phyloP scores from a whole-genome alignment of 2,888 invertebrate genomes.

The Sisyra terminalis region DNA sequence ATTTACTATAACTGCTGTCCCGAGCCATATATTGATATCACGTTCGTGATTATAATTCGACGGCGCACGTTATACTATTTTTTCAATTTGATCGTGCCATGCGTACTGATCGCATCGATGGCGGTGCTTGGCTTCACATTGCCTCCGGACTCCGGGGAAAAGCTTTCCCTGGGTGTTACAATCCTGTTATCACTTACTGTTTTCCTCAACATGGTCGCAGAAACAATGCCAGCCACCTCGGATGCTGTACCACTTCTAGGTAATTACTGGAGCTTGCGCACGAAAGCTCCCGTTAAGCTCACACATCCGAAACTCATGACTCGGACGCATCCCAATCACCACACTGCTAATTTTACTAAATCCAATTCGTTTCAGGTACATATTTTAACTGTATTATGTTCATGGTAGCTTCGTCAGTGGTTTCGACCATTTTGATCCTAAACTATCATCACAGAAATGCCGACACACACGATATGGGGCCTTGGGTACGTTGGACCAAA shows the following conservation, averaged over 20 bases:
- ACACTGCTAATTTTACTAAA: not conserved
- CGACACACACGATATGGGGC: conserved; percentile 93
- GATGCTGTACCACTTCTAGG: conserved; percentile 81
- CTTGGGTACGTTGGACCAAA: conserved; percentile 58
- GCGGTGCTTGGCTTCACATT: conserved; percentile 95
- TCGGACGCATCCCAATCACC: not conserved
- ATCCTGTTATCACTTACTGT: conserved; percentile 95
- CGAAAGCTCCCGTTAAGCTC: not conserved
- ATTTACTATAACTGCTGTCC: conserved; percentile 96
- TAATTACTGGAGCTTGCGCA: conserved; percentile 21
- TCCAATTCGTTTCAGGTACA: conserved; percentile 45
- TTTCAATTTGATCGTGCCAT: conserved; percentile 98
- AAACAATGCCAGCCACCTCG: conserved; percentile 96
- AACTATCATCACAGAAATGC: conserved; percentile 96
- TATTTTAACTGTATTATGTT: conserved; percentile 99
- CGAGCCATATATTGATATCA: conserved; percentile 94
- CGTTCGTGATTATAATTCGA: conserved; percentile 90
- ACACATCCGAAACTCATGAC: not conserved
- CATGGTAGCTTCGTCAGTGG: conserved; percentile 97
- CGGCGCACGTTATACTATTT: conserved; percentile 97
- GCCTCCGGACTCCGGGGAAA: conserved; percentile 98
- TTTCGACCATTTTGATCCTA: conserved; percentile 92
- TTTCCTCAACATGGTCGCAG: conserved; percentile 96
- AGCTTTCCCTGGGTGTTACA: conserved; percentile 93
- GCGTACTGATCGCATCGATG: conserved; percentile 97